Evolutionary conservation across 2,888 invertebrate species (phyloP), one percentile per base, ranked within the genome.

Genomic region (Himalopsyche anomala): DNA sequence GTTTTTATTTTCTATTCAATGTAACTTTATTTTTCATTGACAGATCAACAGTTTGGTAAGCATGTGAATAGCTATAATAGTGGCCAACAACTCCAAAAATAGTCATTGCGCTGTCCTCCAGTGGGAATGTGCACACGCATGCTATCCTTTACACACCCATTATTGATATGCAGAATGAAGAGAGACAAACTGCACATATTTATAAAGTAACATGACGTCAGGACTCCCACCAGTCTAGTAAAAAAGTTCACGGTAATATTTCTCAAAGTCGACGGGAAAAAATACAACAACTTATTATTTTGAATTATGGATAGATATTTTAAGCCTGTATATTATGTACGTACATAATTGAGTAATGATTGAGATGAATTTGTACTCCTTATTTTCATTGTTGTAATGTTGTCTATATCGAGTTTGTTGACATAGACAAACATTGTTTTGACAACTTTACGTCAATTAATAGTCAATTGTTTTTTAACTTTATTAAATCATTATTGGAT

Each of bases 11-110:
- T 74, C 19, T 80, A 40, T 17, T 19, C 80, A 80, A 45, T 42
- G 42, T 28, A 28, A 51, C 19, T 40, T 40, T 80, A 40, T 80
- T 42, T 45, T 80, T n/a, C 42, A 80, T 80, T 42, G 80, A 80
- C 80, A 80, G n/a, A 42, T 42, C 80, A 42, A 80, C 80, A 69
- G 84, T 84, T 84, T 84, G 84, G 84, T 55, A 54, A 19, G 84
- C 84, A 19, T 45, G 56, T 45, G 38, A 11, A 51, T 15, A 45
- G 79, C 28, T 55, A 40, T 40, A 28, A 51, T 51, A 69, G 51
- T 81, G 62, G 80, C 83, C 51, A 56, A 84, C 88, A 88, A 87
- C 87, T 87, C 88, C 88, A 87, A 88, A 88, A 88, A 88, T 88
- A 88, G 87, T 55, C 56, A 87, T 83, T 85, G 83, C 85, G 87